Evolutionary conservation across 30 jellyfish, hydroid and myxozoan species (phyloP).

Genomic region (Turritopsis dohrnii): DNA sequence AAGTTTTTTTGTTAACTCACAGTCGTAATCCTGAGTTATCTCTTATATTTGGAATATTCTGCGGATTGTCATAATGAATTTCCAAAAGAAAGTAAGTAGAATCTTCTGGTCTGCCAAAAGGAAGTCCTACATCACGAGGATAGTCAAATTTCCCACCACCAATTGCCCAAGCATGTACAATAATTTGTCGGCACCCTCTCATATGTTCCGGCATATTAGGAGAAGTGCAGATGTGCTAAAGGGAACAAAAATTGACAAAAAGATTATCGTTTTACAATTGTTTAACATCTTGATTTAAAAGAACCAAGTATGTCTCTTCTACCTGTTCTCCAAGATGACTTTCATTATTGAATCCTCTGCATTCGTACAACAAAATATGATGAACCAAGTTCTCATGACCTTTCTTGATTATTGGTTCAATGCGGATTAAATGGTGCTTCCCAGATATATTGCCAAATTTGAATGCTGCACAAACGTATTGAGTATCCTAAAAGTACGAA

Average conservation of each 20-base stretch:
- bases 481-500: neutral
- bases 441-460: neutral
- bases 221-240: slow-evolving; percentile 8
- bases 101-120: slow-evolving; percentile 32
- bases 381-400: neutral
- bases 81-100: slow-evolving; percentile 19
- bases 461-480: neutral
- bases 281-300: neutral
- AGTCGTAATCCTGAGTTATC: slow-evolving; percentile 42
- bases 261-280: neutral
- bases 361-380: neutral
- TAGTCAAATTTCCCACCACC: slow-evolving; percentile 30
- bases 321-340: neutral
- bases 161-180: slow-evolving; percentile 36
- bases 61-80: slow-evolving; percentile 46
- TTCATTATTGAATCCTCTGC: neutral
- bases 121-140: slow-evolving; percentile 32
- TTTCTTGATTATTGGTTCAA: neutral
- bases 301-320: neutral
- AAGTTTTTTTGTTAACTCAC: slow-evolving; percentile 1
- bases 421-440: neutral
- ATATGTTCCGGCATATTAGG: slow-evolving; percentile 49
- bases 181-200: slow-evolving; percentile 24
- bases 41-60: slow-evolving; percentile 23
- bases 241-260: neutral